phyloP scores from a whole-genome alignment of 2,888 invertebrate species.

The Papilio demoleus region DNA sequence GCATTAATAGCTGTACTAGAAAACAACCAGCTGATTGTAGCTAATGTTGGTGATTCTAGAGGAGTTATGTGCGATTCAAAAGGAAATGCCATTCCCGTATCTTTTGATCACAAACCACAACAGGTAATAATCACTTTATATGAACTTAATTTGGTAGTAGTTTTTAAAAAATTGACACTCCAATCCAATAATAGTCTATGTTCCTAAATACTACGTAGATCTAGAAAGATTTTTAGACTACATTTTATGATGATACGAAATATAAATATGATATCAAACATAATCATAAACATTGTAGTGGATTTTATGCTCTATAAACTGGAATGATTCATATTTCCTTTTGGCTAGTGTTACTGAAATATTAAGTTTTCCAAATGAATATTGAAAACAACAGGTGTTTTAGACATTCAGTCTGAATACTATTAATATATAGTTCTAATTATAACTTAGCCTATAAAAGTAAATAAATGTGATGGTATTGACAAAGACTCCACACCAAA shows the following conservation, averaged over 20 bases:
- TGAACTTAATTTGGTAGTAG: background rate
- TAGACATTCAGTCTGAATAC: too few relatives aligned
- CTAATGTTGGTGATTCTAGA: conserved; percentile 98
- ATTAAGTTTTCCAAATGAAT: background rate
- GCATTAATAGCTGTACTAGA: conserved; percentile 95
- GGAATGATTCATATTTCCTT: background rate
- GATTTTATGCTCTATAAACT: conserved; percentile 22
- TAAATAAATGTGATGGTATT: background rate
- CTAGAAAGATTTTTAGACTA: conserved; percentile 7
- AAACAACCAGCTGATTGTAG: conserved; percentile 92
- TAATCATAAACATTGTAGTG: conserved; percentile 8
- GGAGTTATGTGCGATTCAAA: conserved; percentile 97
- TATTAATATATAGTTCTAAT: background rate
- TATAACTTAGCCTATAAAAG: background rate
- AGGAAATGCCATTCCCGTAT: conserved; percentile 95
- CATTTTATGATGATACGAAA: conserved; percentile 10
- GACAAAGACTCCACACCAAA: too few relatives aligned
- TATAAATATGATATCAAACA: background rate
- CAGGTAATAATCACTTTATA: conserved; percentile 87
- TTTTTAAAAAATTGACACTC: background rate
- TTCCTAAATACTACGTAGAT: background rate
- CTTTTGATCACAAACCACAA: conserved; percentile 98
- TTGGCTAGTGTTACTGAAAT: background rate
- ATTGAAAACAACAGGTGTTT: background rate
- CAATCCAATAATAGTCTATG: background rate